A percentile compares a stretch with the other conserved stretches of the same genome.
Conservation (phyloP, 2,113 vertebrate genomes). For the Rana temporaria region DNA sequence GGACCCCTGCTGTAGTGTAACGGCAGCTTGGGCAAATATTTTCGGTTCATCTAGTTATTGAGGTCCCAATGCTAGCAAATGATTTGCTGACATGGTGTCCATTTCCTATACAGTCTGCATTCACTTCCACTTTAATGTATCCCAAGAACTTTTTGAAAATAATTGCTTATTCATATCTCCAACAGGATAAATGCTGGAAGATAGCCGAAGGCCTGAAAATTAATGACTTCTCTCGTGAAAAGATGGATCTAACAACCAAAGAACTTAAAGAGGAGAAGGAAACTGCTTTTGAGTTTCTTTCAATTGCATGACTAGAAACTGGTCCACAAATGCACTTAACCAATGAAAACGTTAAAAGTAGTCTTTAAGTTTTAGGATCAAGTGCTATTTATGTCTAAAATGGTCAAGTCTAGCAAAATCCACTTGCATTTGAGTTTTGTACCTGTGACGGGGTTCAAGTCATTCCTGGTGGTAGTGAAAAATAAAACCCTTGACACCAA, state of each 20-base stretch:
- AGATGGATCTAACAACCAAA: constrained; percentile 89
- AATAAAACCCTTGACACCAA: constrained; percentile 2
- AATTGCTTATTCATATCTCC: background rate
- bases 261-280: constrained; percentile 93
- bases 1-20: too few species aligned
- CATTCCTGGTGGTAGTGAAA: constrained; percentile 41
- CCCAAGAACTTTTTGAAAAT: too few species aligned
- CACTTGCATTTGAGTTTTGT: constrained; percentile 31
- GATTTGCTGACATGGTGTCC: too few species aligned
- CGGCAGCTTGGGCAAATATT: too few species aligned
- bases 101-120: too few species aligned
- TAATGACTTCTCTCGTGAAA: constrained; percentile 89
- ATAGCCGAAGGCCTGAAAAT: constrained; percentile 88
- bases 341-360: constrained; percentile 77
- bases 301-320: constrained; percentile 79
- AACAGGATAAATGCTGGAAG: constrained; percentile 90
- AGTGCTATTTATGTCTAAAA: constrained; percentile 62
- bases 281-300: constrained; percentile 88
- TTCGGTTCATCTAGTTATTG: too few species aligned
- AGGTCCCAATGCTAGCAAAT: too few species aligned
- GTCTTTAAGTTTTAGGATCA: constrained; percentile 76
- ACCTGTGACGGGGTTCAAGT: constrained; percentile 31
- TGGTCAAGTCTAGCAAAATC: background rate
- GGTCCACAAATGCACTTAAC: constrained; percentile 64
- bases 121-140: too few species aligned